Percentiles rank a stretch among this genome's conserved stretches.
These are phyloP conservation scores for Xestia ashworthii DNA, from an alignment of 2,888 invertebrate species.

Conservation along the genomic window DNA sequence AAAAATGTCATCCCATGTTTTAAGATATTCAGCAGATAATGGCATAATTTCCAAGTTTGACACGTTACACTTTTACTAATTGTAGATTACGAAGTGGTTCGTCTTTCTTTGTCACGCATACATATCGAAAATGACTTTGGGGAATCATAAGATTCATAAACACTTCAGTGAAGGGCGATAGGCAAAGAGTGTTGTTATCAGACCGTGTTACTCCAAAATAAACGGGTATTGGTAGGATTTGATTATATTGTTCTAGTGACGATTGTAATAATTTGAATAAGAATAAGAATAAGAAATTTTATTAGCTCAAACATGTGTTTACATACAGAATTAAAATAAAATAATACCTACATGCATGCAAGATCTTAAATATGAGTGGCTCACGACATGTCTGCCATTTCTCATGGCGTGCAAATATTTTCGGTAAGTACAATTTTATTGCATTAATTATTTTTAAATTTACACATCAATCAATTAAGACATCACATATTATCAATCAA, in stretches of 20 bases:
- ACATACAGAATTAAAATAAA: too few relatives aligned
- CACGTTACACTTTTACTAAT: not conserved
- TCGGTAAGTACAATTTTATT: too few relatives aligned
- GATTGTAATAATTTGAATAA: not conserved
- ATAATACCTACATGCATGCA: too few relatives aligned
- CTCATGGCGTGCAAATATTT: too few relatives aligned
- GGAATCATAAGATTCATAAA: not conserved
- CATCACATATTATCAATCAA: too few relatives aligned
- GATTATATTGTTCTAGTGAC: conserved; percentile 20
- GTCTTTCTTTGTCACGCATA: not conserved
- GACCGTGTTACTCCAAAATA: not conserved
- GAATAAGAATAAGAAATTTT: too few relatives aligned
- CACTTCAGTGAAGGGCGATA: not conserved
- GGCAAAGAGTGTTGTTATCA: conserved; percentile 10
- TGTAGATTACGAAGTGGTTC: not conserved
- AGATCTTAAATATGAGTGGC: too few relatives aligned
- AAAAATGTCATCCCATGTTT: not conserved
- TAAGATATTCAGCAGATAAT: not conserved
- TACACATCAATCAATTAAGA: too few relatives aligned
- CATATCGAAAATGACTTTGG: not conserved
- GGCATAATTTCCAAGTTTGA: not conserved
- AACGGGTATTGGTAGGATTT: not conserved
- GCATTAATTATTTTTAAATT: too few relatives aligned
- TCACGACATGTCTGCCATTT: too few relatives aligned
- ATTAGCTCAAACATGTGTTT: too few relatives aligned